These are phyloP conservation scores for Lithophane socia DNA, from an alignment of 2,888 invertebrate genomes.

Conservation along the genomic window DNA sequence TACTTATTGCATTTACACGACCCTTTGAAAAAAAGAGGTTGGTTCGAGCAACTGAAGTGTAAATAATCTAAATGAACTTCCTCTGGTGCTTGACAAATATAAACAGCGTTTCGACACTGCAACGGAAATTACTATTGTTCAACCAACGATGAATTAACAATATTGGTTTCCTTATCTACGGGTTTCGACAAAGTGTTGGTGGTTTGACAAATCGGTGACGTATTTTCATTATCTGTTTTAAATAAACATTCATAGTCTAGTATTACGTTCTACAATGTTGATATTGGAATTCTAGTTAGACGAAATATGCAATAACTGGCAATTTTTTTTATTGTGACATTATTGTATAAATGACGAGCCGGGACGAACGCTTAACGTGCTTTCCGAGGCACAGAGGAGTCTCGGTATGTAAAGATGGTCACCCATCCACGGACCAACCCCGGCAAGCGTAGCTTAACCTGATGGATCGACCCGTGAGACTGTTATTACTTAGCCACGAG, in stretches of 20 bases:
- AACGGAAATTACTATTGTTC: constrained; percentile 56
- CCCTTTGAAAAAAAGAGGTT: background rate
- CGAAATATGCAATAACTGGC: no score
- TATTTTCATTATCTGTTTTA: background rate
- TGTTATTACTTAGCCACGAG: no score
- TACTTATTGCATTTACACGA: background rate
- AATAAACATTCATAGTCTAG: no score
- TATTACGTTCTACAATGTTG: background rate
- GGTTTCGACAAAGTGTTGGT: background rate
- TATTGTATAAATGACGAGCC: background rate
- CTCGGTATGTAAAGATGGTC: no score
- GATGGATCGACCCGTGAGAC: no score
- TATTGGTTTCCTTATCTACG: constrained; percentile 28
- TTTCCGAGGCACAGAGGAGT: no score
- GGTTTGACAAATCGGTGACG: background rate
- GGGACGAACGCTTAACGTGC: no score
- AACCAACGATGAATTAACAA: constrained; percentile 40
- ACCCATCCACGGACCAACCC: no score
- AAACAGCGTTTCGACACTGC: constrained; percentile 34
- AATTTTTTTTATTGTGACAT: background rate
- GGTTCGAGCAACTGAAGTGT: constrained; percentile 33
- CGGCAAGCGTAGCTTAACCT: no score
- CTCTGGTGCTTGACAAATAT: constrained; percentile 44
- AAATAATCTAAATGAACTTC: constrained; percentile 65
- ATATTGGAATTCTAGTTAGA: background rate